These are phyloP conservation scores for Tachystola acroxantha DNA, from an alignment of 2,888 invertebrate genomes.

Conservation along the genomic window DNA sequence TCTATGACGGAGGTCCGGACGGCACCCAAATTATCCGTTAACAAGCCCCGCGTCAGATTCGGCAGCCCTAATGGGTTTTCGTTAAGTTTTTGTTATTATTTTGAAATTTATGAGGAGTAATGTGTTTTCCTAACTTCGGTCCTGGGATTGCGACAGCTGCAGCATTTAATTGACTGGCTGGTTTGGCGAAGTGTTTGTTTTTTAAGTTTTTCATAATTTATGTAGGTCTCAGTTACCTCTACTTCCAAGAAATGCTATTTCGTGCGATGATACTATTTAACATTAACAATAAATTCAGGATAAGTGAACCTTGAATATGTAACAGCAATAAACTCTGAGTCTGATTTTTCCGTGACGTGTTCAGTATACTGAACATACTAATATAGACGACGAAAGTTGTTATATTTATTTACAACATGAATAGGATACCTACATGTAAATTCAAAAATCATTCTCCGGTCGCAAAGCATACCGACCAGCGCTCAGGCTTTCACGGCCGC, in stretches of 20 bases:
- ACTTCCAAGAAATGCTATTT: not conserved
- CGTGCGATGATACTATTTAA: no score
- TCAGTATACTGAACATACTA: no score
- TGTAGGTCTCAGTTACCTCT: constrained; percentile 2
- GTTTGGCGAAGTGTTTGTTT: constrained; percentile 18
- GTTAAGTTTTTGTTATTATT: constrained; percentile 72
- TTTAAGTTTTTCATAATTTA: constrained; percentile 6
- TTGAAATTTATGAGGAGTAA: constrained; percentile 70
- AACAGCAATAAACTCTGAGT: no score
- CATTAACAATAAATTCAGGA: no score
- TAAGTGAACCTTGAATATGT: no score
- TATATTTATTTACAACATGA: no score
- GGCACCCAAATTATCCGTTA: constrained; percentile 72
- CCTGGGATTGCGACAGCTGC: constrained; percentile 63
- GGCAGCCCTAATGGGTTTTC: constrained; percentile 77
- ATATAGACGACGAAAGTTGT: no score
- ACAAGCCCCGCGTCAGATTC: constrained; percentile 78
- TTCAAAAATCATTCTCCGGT: no score
- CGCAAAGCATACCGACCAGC: no score
- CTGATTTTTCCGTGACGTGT: no score
- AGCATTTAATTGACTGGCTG: constrained; percentile 50
- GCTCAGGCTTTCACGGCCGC: no score
- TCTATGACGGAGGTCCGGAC: constrained; percentile 75
- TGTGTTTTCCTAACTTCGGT: constrained; percentile 59
- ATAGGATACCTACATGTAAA: no score